Base-by-base conservation (phyloP, 2,888 invertebrate species). In the Scaptomyza cyrtandrae region DNA sequence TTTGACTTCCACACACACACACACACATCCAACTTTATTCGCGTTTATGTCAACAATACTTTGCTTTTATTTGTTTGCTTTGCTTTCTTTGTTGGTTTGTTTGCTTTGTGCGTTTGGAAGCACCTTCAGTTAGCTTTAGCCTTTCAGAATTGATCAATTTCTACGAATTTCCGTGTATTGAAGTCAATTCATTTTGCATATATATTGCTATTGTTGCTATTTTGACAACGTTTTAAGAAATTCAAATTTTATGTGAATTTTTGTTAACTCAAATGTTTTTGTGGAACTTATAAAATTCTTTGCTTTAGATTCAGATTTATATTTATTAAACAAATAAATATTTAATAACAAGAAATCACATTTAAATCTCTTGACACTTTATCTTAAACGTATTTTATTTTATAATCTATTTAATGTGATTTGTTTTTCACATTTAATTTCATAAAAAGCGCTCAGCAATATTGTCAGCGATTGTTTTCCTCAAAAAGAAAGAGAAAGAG, bases 1-100 rank as follows among this genome's bases (percentile, higher is more conserved):
- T 72, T 56, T 77, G 77, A 75, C 54, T 75, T 63, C 67, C 49
- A 57, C 72, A 67, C 56, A 60, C 52, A 62, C 49, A 57, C 72
- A 67, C 56, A 60, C 52, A 62, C 64, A 52, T 58, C 67, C 49
- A 57, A 62, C 62, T 56, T 61, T 49, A n/a, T 67, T 43, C 44
- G 44, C 57, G 49, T 57, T 72, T 39, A 49, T 55, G n/a, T 44
- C 31, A 35, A 52, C 46, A 49, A 50, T 37, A 44, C 43, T 37
- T 9, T 9, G 9, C 7, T 27, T 49, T 33, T 56, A 14, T 55
- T 62, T 65, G 43, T 61, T 70, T 69, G 60, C 55, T 10, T 33
- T 33, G 35, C 35, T 46, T 44, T 46, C 35, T 46, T 44, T 46
- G 48, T 13, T 39, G 41, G 24, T 24, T 37, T 31, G 3, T 48